phyloP scores from a whole-genome alignment of 2,113 vertebrate genomes.

The Chlorocebus sabaeus region DNA sequence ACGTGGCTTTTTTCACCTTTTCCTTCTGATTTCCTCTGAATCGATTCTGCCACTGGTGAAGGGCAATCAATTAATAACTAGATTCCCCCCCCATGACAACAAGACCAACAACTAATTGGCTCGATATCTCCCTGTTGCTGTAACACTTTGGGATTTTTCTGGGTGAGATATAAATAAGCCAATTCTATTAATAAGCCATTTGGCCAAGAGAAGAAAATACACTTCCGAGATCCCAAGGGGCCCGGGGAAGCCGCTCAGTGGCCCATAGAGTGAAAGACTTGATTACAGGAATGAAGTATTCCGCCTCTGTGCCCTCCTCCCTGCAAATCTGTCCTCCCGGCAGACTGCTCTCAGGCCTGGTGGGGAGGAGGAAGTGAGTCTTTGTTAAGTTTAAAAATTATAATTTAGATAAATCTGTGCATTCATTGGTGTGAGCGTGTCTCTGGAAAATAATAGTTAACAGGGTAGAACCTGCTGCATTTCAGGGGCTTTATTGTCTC shows the following conservation, averaged over 20 bases:
- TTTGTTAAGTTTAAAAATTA: constrained; percentile 74
- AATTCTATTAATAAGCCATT: constrained; percentile 74
- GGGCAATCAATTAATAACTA: constrained; percentile 70
- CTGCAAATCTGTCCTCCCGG: not conserved
- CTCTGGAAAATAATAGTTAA: constrained; percentile 69
- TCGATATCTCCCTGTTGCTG: constrained; percentile 29
- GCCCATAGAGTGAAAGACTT: constrained; percentile 29
- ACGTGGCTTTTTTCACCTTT: not conserved
- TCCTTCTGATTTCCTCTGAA: constrained; percentile 26
- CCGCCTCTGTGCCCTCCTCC: not conserved
- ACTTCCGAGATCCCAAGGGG: constrained; percentile 5
- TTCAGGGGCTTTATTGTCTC: constrained; percentile 76
- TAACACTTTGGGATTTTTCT: constrained; percentile 65
- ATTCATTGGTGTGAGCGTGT: constrained; percentile 56
- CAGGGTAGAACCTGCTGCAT: constrained; percentile 61
- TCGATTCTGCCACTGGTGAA: constrained; percentile 51
- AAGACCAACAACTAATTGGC: not conserved
- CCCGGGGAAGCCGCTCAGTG: constrained; percentile 17
- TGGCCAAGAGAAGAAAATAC: constrained; percentile 62
- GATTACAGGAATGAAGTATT: constrained; percentile 49
- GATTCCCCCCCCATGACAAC: not conserved
- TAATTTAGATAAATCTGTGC: constrained; percentile 71
- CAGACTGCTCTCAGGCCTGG: not conserved
- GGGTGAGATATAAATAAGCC: constrained; percentile 73
- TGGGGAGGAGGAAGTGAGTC: not conserved